Percentiles rank a stretch among this genome's conserved stretches.
Evolutionary conservation across 2,113 vertebrate genomes (phyloP).

Genomic region (Ailurus styani): DNA sequence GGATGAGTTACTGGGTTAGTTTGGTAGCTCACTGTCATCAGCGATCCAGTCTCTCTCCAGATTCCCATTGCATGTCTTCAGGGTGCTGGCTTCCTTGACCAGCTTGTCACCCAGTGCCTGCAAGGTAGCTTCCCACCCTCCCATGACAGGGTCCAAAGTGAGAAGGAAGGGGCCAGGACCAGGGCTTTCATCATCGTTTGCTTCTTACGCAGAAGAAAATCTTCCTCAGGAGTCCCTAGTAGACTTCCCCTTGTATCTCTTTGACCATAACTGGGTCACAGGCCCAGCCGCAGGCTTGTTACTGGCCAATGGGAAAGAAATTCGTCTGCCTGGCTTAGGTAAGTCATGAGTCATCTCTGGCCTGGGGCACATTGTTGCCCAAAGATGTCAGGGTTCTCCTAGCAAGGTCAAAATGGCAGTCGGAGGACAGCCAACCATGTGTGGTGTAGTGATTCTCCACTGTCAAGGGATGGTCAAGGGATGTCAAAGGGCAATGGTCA

Average conservation of each 20-base stretch:
- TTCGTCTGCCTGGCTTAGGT: background rate
- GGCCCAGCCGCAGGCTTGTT: background rate
- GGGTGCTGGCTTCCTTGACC: rapidly evolving
- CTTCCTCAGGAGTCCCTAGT: background rate
- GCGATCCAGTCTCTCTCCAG: background rate
- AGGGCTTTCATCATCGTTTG: background rate
- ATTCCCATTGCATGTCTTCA: background rate
- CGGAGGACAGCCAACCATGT: background rate
- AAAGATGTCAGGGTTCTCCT: background rate
- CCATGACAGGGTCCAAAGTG: rapidly evolving
- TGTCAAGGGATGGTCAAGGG: no score
- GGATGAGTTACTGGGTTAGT: no score
- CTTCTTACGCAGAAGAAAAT: background rate
- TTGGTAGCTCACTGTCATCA: rapidly evolving
- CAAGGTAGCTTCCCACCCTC: background rate
- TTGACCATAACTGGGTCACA: rapidly evolving
- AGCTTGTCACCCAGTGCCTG: background rate
- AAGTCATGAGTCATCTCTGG: background rate
- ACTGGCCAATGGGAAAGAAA: background rate
- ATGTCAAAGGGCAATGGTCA: background rate
- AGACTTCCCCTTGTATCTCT: no score
- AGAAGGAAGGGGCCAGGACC: background rate
- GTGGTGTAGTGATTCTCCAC: no score
- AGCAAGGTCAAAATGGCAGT: rapidly evolving
- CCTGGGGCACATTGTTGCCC: background rate